phyloP scores from a whole-genome alignment of 2,113 vertebrate genomes.

The Cisticola juncidis region DNA sequence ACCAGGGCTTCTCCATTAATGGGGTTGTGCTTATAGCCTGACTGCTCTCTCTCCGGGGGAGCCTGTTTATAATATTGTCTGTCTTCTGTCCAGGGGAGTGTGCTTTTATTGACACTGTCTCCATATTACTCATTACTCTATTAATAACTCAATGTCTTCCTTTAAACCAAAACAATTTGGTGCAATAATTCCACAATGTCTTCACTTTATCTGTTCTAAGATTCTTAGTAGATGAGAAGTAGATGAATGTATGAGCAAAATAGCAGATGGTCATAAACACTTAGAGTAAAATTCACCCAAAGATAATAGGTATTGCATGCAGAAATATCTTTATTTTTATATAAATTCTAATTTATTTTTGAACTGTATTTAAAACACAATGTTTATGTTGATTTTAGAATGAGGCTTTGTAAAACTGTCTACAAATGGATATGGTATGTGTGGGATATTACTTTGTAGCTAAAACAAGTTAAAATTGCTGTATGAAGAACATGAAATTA shows the following conservation, averaged over 20 bases:
- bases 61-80: too few species aligned
- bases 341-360: background rate
- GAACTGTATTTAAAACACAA: background rate
- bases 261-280: background rate
- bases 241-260: background rate
- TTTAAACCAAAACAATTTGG: background rate
- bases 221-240: background rate
- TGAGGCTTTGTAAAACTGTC: accelerated
- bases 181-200: background rate
- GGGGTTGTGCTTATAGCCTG: too few species aligned
- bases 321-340: background rate
- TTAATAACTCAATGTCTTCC: background rate
- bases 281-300: background rate
- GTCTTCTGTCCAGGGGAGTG: too few species aligned
- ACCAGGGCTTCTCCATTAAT: too few species aligned
- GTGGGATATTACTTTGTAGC: too few species aligned
- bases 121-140: too few species aligned
- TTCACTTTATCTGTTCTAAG: background rate
- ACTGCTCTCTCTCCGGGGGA: too few species aligned
- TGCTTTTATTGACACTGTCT: too few species aligned
- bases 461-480: background rate
- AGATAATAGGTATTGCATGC: accelerated
- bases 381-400: background rate
- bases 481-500: background rate
- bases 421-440: background rate